These are phyloP conservation scores for Hippoglossus stenolepis DNA, from an alignment of 2,113 vertebrate genomes.

Conservation along the genomic window DNA sequence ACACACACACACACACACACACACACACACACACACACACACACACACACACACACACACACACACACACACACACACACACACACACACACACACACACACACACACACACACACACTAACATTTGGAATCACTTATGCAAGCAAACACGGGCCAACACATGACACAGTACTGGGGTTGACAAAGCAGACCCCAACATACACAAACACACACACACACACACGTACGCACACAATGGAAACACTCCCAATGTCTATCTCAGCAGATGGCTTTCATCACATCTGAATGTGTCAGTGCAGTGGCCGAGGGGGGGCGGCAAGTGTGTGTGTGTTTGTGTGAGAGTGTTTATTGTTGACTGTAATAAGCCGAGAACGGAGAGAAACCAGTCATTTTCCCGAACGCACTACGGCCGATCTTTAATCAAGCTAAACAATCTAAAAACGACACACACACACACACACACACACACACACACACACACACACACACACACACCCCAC, in stretches of 20 bases:
- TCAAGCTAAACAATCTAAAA: slow-evolving; percentile 8
- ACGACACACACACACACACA: slow-evolving; percentile 5
- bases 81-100: not conserved
- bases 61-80: slow-evolving; percentile 19
- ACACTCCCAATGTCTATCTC: slow-evolving; percentile 67
- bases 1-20: slow-evolving; percentile 26
- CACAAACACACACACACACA: slow-evolving; percentile 33
- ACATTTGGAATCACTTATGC: slow-evolving; percentile 52
- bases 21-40: slow-evolving; percentile 1
- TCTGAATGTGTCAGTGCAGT: slow-evolving; percentile 68
- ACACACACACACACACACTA: no score
- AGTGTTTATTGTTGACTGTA: slow-evolving; percentile 34
- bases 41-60: not conserved
- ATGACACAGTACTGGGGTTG: slow-evolving; percentile 67
- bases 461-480: not conserved
- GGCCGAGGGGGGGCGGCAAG: slow-evolving; percentile 36
- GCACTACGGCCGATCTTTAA: slow-evolving; percentile 2
- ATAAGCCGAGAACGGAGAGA: slow-evolving; percentile 12
- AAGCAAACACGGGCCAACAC: slow-evolving; percentile 61
- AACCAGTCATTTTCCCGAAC: slow-evolving; percentile 21
- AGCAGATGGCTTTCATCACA: slow-evolving; percentile 82
- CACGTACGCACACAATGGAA: slow-evolving; percentile 57
- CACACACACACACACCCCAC: slow-evolving; percentile 31
- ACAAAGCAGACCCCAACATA: slow-evolving; percentile 66
- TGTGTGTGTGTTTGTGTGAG: slow-evolving; percentile 39